Evolutionary conservation across 1,140 invertebrate species (phyloP).

Genomic region (Ganaspis sp.): DNA sequence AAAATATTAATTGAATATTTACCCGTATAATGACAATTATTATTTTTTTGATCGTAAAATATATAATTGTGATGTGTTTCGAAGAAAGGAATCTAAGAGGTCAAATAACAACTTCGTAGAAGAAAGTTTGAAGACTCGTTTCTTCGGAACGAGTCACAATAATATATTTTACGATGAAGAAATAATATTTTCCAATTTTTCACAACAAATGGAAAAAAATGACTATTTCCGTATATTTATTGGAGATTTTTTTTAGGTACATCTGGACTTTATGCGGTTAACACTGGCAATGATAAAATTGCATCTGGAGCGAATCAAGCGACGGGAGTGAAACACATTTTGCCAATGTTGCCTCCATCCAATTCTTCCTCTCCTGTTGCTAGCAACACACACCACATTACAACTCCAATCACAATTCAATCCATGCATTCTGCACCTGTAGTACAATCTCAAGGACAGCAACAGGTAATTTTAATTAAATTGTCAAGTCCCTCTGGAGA

Average conservation of each 20-base stretch:
- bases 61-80: no score
- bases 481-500: no score
- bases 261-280: constrained; percentile 66
- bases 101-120: no score
- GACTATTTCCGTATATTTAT: neutral
- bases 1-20: no score
- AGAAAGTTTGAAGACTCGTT: no score
- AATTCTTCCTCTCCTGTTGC: constrained; percentile 60
- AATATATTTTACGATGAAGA: no score
- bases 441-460: constrained; percentile 70
- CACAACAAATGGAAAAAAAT: neutral
- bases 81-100: no score
- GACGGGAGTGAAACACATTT: constrained; percentile 64
- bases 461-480: constrained; percentile 56
- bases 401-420: constrained; percentile 70
- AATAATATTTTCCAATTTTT: no score
- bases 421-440: constrained; percentile 66
- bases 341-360: constrained; percentile 65
- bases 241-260: constrained; percentile 55
- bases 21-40: no score
- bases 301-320: constrained; percentile 53
- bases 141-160: no score
- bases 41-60: no score
- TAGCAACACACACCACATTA: constrained; percentile 70
- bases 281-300: constrained; percentile 63